Evolutionary conservation across 2,888 invertebrate species (phyloP).

Genomic region (Tiliacea citrago): DNA sequence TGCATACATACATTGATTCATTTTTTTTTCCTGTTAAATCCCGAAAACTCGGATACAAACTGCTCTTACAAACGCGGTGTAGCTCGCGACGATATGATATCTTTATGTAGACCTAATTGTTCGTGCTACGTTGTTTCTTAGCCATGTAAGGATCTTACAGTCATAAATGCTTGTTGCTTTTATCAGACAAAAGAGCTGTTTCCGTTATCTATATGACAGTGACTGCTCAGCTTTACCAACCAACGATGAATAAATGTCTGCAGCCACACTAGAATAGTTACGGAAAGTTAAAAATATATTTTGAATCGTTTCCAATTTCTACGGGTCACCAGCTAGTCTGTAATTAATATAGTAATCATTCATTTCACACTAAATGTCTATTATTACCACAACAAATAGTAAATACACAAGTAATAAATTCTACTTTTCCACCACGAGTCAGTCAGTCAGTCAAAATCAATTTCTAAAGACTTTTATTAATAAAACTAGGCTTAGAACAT

Average conservation of each 20-base stretch:
- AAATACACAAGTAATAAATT: too few species aligned
- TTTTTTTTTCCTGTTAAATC: neutral
- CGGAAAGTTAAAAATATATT: constrained; percentile 51
- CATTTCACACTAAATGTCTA: constrained; percentile 12
- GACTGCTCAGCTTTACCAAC: constrained; percentile 9
- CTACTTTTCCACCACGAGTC: too few species aligned
- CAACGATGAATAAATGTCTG: constrained; percentile 13
- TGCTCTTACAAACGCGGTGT: neutral
- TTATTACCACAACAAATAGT: constrained; percentile 10
- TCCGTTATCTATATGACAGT: constrained; percentile 17
- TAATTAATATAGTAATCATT: constrained; percentile 22
- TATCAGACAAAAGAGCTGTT: constrained; percentile 31
- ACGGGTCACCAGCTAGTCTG: constrained; percentile 47
- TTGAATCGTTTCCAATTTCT: constrained; percentile 55
- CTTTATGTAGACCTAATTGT: neutral
- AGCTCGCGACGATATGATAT: too few species aligned
- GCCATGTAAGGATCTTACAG: neutral
- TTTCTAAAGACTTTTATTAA: too few species aligned
- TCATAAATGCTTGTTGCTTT: constrained; percentile 24
- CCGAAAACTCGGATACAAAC: neutral
- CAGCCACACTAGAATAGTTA: neutral
- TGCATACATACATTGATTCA: constrained; percentile 74
- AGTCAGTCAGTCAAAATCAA: too few species aligned
- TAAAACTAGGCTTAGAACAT: too few species aligned
- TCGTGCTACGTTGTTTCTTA: neutral